Evolutionary conservation across 2,888 invertebrate genomes (phyloP).

Genomic region (Selenia dentaria): DNA sequence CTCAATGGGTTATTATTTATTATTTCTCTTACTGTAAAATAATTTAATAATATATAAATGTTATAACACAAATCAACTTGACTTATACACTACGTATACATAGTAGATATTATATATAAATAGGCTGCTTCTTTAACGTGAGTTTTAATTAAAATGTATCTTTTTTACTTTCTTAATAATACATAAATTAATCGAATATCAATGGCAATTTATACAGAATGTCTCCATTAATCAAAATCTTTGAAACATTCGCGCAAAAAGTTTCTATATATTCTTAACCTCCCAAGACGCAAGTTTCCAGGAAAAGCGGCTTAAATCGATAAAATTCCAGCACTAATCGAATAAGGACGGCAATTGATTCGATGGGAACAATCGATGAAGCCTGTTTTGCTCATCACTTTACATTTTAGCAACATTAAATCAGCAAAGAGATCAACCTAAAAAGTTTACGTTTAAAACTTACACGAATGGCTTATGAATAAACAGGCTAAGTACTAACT

Average conservation of each 20-base stretch:
- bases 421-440: constrained; percentile 18
- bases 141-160: no score
- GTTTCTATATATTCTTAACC: constrained; percentile 54
- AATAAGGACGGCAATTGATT: constrained; percentile 64
- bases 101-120: no score
- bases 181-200: neutral
- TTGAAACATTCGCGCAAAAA: constrained; percentile 47
- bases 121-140: no score
- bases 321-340: constrained; percentile 68
- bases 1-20: no score
- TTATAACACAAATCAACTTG: no score
- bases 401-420: constrained; percentile 42
- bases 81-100: no score
- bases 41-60: no score
- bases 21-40: no score
- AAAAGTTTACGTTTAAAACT: no score
- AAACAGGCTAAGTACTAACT: no score
- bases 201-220: constrained; percentile 42
- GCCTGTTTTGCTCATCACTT: constrained; percentile 39
- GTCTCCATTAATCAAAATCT: constrained; percentile 69
- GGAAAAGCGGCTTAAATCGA: constrained; percentile 69
- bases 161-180: no score
- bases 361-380: constrained; percentile 49
- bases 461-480: no score
- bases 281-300: constrained; percentile 72